phyloP scores from a whole-genome alignment of 2,113 vertebrate genomes.

The Pseudorasbora parva region DNA sequence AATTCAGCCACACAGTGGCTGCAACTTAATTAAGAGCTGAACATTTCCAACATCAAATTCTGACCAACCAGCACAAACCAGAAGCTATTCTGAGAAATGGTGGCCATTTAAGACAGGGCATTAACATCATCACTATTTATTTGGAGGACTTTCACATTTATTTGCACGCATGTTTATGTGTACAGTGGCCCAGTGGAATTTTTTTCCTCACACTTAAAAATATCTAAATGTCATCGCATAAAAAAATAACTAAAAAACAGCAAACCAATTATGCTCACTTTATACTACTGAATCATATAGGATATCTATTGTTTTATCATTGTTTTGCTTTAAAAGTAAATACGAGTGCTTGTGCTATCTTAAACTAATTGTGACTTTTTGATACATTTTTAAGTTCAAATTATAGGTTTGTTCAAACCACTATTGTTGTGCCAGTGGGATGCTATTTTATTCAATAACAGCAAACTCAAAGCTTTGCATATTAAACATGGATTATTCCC shows the following conservation, averaged over 20 bases:
- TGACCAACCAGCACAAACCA: background rate
- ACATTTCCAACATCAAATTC: background rate
- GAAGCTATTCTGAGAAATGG: background rate
- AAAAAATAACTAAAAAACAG: background rate
- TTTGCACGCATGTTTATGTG: background rate
- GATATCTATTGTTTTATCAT: background rate
- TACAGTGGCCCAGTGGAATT: background rate
- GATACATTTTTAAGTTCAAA: background rate
- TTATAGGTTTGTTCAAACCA: background rate
- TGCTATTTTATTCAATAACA: background rate
- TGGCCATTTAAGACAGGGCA: background rate
- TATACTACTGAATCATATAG: too few relatives aligned
- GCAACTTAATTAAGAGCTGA: slow-evolving; percentile 15
- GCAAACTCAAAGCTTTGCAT: too few relatives aligned
- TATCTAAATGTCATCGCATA: background rate
- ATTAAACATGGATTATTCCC: too few relatives aligned
- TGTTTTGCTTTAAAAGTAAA: background rate
- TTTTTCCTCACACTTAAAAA: background rate
- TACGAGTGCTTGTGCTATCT: background rate
- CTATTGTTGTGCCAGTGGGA: background rate
- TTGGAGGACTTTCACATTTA: background rate
- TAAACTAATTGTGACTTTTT: background rate
- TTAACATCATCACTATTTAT: slow-evolving; percentile 1
- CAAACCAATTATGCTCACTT: background rate
- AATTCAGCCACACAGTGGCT: background rate